Conservation (phyloP, 2,888 invertebrate genomes). For the Netelia fuscicornis region DNA sequence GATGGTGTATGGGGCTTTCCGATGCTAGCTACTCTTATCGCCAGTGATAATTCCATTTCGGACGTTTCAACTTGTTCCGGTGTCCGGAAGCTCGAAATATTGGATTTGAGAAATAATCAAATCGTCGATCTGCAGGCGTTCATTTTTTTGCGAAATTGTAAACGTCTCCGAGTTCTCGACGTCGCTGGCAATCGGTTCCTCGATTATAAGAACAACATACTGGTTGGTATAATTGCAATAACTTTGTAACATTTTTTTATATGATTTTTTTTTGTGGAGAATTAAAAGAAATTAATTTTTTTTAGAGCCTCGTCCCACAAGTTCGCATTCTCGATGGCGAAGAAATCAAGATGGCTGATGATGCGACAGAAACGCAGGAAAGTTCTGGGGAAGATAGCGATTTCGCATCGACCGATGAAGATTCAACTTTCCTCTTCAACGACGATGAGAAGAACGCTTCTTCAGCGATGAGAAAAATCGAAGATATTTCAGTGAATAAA, state of each 20-base stretch:
- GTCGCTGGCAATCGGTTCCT: slow-evolving; percentile 57
- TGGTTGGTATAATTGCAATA: slow-evolving; percentile 42
- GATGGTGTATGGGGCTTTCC: slow-evolving; percentile 68
- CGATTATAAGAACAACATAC: slow-evolving; percentile 57
- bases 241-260: neutral
- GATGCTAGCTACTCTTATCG: slow-evolving; percentile 52
- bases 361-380: neutral
- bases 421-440: slow-evolving; percentile 1
- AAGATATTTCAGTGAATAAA: neutral
- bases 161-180: slow-evolving; percentile 50
- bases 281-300: slow-evolving; percentile 2
- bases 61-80: slow-evolving; percentile 65
- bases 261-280: neutral
- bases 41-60: slow-evolving; percentile 59
- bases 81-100: slow-evolving; percentile 53
- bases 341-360: slow-evolving; percentile 1
- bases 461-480: neutral
- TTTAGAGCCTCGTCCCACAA: slow-evolving; percentile 61
- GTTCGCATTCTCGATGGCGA: slow-evolving; percentile 67
- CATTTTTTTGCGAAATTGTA: slow-evolving; percentile 59
- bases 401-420: slow-evolving; percentile 22
- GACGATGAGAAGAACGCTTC: neutral
- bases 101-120: slow-evolving; percentile 61
- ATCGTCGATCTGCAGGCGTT: slow-evolving; percentile 60
- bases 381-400: slow-evolving; percentile 1